A percentile compares a stretch with the other conserved stretches of the same genome.
phyloP scores from a whole-genome alignment of 1,140 invertebrate species.

The Scaptomyza graminum region DNA sequence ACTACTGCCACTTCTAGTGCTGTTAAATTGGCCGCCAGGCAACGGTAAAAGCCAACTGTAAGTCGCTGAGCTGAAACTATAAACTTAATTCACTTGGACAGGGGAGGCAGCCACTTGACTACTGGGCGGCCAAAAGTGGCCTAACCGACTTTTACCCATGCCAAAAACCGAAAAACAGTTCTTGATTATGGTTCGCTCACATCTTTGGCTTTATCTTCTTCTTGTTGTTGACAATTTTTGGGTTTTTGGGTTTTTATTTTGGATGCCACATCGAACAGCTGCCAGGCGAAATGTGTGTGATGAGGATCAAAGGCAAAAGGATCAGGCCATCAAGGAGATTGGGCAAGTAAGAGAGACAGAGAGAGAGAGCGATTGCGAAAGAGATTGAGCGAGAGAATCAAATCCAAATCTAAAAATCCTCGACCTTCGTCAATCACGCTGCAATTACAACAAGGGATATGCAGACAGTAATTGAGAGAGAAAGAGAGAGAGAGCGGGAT shows the following conservation, averaged over 20 bases:
- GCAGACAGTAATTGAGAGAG: conserved; percentile 21
- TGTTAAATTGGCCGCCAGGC: conserved; percentile 16
- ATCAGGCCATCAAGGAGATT: conserved; percentile 31
- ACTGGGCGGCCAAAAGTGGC: conserved; percentile 48
- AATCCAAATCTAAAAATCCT: conserved; percentile 17
- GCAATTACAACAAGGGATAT: conserved; percentile 30
- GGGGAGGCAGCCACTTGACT: conserved; percentile 55
- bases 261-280: conserved; percentile 43
- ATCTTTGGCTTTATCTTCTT: background rate
- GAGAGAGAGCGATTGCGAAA: conserved; percentile 16
- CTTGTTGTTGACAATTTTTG: conserved; percentile 29
- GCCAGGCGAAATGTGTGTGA: conserved; percentile 67
- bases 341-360: conserved; percentile 5
- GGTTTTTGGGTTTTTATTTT: background rate
- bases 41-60: conserved; percentile 75
- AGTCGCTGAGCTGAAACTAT: conserved; percentile 56
- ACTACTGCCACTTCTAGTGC: background rate
- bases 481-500: conserved; percentile 3
- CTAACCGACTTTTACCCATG: conserved; percentile 52
- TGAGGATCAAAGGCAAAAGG: conserved; percentile 57
- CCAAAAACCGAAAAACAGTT: conserved; percentile 26
- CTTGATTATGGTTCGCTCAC: conserved; percentile 24
- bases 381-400: background rate
- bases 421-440: conserved; percentile 67
- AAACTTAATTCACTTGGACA: conserved; percentile 70